Conservation (phyloP, 2,888 invertebrate species). For the Himalopsyche kuldschensis region DNA sequence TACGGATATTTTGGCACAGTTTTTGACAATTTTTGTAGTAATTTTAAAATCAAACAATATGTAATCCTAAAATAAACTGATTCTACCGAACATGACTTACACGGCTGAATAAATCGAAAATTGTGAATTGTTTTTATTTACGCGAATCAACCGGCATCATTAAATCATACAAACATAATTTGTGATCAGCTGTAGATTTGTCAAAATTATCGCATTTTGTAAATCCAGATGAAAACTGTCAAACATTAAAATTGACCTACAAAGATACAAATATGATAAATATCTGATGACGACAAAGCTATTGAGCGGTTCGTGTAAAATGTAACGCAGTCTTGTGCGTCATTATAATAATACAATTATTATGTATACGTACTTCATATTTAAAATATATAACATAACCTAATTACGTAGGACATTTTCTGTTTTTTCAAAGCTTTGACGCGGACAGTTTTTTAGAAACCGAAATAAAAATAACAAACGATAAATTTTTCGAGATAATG, state of each 20-base stretch:
- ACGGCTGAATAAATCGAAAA: neutral
- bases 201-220: neutral
- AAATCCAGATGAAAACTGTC: neutral
- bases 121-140: neutral
- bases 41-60: slow-evolving; percentile 2
- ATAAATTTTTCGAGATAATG: too few relatives aligned
- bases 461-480: too few relatives aligned
- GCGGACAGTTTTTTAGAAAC: neutral
- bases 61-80: neutral
- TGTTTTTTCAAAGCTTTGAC: neutral
- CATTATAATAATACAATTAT: neutral
- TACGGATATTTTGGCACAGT: neutral
- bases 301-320: too few relatives aligned
- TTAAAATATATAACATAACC: neutral
- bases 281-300: neutral
- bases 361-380: neutral
- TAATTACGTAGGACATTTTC: neutral
- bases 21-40: neutral
- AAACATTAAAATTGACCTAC: neutral
- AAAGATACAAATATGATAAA: slow-evolving; percentile 3
- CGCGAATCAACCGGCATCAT: slow-evolving; percentile 11
- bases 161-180: slow-evolving; percentile 31
- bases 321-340: neutral
- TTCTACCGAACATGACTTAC: neutral
- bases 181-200: slow-evolving; percentile 27